Evolutionary conservation across 1,140 invertebrate genomes (phyloP), one percentile per base, ranked within the genome.

Genomic region (Cydia amplana): DNA sequence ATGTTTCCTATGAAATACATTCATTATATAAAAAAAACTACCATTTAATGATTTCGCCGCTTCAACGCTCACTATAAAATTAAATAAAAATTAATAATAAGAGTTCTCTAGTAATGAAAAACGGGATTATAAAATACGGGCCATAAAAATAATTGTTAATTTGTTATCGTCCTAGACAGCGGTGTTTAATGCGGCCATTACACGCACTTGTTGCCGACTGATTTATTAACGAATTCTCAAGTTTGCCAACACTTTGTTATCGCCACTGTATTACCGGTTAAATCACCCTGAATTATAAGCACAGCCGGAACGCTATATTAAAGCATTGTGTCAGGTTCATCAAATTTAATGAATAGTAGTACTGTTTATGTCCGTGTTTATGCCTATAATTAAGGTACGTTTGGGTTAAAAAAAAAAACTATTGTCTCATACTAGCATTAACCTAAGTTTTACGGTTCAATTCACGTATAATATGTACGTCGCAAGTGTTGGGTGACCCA

Each of bases 151-250:
- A 70, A 70, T 36, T 70, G 65, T 70, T 70, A 70, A 70, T 43
- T 36, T 70, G 65, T 70, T 70, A 70, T 70, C 36, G 65, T 70
- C n/a, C 16, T 36, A 70, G 65, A 70, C 28, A 70, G 65, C 65
- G 64, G 51, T 32, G 65, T 75, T 74, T 74, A 65, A 74, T 65
- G 36, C 36, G 16, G 36, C 46, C 63, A 65, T 74, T 74, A 65
- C 43, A 74, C 74, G 74, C 74, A 74, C 74, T 74, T 74, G 74
- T 74, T 74, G 74, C 74, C 74, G 72, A n/a, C 36, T 74, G 74
- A 74, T 74, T 74, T 74, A 74, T 74, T 60, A 74, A 65, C 63
- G 51, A 74, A 40, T 40, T 63, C 55, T 51, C 51, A 74, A 74
- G 43, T 60, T 51, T 51, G 49, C 55, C 73, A 36, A 25, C 65